A percentile compares a stretch with the other conserved stretches of the same genome.
Evolutionary conservation across 2,113 vertebrate genomes (phyloP).

Genomic region (Plecotus auritus): DNA sequence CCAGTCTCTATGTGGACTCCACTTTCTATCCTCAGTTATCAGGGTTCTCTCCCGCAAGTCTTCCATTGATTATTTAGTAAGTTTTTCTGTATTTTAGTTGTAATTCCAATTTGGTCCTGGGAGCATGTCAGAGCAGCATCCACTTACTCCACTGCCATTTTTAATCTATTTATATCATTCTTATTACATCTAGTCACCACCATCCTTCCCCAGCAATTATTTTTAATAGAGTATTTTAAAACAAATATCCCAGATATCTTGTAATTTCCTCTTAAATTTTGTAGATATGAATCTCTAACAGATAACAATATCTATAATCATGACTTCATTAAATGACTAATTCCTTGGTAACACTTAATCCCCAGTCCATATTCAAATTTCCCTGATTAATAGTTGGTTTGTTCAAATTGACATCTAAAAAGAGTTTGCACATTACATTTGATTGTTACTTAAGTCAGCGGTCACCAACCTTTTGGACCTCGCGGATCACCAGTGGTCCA

Average conservation of each 20-base stretch:
- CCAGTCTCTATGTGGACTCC: no score
- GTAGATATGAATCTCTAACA: not conserved
- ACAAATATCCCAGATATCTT: not conserved
- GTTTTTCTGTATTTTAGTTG: no score
- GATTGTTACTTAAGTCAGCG: not conserved
- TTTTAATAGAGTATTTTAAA: not conserved
- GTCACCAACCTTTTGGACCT: no score
- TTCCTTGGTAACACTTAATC: not conserved
- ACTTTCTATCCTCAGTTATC: no score
- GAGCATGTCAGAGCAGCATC: no score
- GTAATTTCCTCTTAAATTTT: not conserved
- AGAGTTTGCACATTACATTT: not conserved
- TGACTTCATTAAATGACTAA: not conserved
- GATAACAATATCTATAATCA: not conserved
- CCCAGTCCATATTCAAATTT: not conserved
- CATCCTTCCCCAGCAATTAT: not conserved
- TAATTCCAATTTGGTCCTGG: no score
- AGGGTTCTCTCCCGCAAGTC: no score
- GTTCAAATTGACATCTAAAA: not conserved
- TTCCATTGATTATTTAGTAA: no score
- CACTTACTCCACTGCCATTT: no score
- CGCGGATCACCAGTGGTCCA: no score
- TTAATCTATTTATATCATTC: not conserved
- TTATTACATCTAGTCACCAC: not conserved
- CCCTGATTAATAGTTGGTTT: not conserved